Percentiles rank a stretch among this genome's conserved stretches.
Evolutionary conservation across 2,797 vertebrate species (phyloP).

Genomic region (Dicrostonyx torquatus): DNA sequence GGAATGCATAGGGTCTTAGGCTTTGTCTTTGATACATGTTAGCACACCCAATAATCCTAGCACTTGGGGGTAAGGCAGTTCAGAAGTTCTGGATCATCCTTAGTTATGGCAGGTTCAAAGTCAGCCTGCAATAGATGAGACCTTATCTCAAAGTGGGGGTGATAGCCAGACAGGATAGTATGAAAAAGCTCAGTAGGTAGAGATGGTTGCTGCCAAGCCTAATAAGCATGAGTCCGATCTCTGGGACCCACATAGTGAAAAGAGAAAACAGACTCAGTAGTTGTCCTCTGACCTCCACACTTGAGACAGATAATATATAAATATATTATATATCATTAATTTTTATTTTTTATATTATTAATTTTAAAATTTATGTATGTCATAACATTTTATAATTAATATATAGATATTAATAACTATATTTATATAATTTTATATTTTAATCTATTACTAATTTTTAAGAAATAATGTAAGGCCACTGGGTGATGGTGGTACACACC

Average conservation of each 20-base stretch:
- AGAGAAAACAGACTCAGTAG: not conserved
- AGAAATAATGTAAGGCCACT: not conserved
- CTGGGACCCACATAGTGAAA: not conserved
- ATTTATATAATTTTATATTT: too few species aligned
- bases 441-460: not conserved
- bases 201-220: not conserved
- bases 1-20: not conserved
- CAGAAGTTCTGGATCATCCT: not conserved
- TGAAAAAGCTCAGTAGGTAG: not conserved
- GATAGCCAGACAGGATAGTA: not conserved
- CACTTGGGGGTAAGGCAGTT: not conserved
- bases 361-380: too few species aligned
- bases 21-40: not conserved
- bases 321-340: too few species aligned
- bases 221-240: not conserved
- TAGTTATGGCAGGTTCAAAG: not conserved
- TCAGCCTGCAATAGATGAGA: not conserved
- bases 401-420: too few species aligned
- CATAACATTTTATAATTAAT: too few species aligned
- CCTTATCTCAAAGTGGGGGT: not conserved
- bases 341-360: too few species aligned
- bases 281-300: not conserved
- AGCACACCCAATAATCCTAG: not conserved
- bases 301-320: not conserved
- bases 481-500: not conserved